These are phyloP conservation scores for Hyppa rectilinea DNA, from an alignment of 2,888 invertebrate genomes.

Conservation along the genomic window DNA sequence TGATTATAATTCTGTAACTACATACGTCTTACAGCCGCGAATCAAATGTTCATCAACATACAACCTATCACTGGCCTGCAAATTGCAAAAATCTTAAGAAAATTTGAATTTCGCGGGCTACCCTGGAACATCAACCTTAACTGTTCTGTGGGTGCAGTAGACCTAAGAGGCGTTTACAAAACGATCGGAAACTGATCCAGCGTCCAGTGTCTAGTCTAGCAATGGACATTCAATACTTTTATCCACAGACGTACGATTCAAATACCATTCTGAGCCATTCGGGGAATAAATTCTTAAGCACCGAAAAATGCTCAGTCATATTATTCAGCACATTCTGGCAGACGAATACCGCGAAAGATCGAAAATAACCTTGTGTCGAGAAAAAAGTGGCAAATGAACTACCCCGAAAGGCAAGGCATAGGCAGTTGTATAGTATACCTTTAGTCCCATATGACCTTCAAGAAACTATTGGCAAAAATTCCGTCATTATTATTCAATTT, in stretches of 20 bases:
- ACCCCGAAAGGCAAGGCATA: too few relatives aligned
- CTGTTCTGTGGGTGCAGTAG: too few relatives aligned
- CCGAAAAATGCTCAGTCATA: neutral
- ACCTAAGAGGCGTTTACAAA: too few relatives aligned
- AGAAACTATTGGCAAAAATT: neutral
- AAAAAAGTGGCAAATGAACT: neutral
- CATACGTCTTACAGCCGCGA: too few relatives aligned
- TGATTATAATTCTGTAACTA: too few relatives aligned
- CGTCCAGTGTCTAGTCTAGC: neutral
- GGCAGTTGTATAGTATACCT: neutral
- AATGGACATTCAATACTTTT: neutral
- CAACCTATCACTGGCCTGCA: too few relatives aligned
- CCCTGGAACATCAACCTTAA: too few relatives aligned
- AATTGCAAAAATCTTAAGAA: too few relatives aligned
- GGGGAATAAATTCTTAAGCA: neutral
- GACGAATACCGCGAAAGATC: neutral
- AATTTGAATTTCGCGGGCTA: too few relatives aligned
- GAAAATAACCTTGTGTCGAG: neutral
- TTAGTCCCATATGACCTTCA: neutral
- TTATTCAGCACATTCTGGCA: neutral
- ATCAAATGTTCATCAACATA: too few relatives aligned
- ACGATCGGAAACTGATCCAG: too few relatives aligned
- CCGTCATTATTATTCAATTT: neutral
- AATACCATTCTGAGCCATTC: neutral
- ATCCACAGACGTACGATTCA: neutral